phyloP scores from a whole-genome alignment of 2,888 invertebrate genomes.

The Sympetrum striolatum region DNA sequence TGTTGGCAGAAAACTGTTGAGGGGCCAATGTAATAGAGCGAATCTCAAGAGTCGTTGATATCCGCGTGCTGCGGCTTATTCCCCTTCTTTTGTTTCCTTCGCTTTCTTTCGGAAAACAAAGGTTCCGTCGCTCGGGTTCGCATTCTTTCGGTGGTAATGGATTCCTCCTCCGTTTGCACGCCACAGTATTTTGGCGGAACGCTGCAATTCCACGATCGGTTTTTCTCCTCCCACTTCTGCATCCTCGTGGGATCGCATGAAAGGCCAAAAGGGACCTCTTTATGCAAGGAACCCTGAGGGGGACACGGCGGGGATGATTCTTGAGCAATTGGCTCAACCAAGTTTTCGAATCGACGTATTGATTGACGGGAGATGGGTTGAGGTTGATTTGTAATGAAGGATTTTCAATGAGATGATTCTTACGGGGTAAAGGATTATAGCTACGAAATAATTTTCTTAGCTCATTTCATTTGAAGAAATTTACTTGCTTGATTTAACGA shows the following conservation, averaged over 20 bases:
- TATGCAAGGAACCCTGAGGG: neutral
- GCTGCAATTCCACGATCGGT: neutral
- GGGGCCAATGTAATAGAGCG: too few relatives aligned
- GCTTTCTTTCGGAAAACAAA: neutral
- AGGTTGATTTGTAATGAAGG: too few relatives aligned
- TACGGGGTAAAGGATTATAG: too few relatives aligned
- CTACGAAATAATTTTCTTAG: too few relatives aligned
- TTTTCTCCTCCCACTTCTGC: neutral
- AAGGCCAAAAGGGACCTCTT: slow-evolving; percentile 1
- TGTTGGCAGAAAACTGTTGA: too few relatives aligned
- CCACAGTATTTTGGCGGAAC: slow-evolving; percentile 3
- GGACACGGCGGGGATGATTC: neutral
- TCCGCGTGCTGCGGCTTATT: neutral
- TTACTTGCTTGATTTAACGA: too few relatives aligned
- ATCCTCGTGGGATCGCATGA: neutral
- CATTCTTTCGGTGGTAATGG: neutral
- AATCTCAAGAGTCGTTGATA: too few relatives aligned
- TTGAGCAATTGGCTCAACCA: neutral
- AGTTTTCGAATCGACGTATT: neutral
- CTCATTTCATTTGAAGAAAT: too few relatives aligned
- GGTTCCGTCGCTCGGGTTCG: neutral
- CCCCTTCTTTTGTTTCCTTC: neutral
- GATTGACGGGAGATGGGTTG: too few relatives aligned
- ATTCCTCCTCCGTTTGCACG: neutral
- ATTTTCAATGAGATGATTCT: too few relatives aligned